Percentiles rank a stretch among this genome's conserved stretches.
These are phyloP conservation scores for Vidua macroura DNA, from an alignment of 2,113 vertebrate species.

Conservation along the genomic window DNA sequence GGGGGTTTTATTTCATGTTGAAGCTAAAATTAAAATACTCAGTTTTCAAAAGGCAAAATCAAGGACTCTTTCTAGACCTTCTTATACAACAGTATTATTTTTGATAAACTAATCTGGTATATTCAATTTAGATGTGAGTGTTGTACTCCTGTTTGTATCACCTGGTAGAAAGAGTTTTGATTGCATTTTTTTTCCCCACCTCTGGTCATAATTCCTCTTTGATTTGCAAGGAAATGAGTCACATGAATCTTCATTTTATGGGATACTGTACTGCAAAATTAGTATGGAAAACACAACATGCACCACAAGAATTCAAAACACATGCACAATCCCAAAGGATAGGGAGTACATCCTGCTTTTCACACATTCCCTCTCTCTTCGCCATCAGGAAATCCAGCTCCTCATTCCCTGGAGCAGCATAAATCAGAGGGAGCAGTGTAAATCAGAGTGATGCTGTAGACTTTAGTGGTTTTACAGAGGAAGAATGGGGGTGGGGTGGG, in stretches of 20 bases:
- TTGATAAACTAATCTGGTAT: background rate
- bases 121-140: background rate
- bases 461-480: accelerated
- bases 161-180: background rate
- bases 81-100: background rate
- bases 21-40: constrained; percentile 20
- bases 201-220: background rate
- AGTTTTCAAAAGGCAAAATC: background rate
- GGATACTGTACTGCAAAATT: background rate
- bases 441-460: background rate
- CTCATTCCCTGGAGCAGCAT: accelerated
- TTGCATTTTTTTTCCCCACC: background rate
- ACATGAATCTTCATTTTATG: background rate
- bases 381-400: background rate
- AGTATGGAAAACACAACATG: background rate
- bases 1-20: background rate
- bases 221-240: background rate
- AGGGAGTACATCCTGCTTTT: background rate
- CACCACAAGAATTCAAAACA: background rate
- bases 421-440: background rate
- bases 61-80: background rate
- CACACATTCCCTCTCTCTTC: background rate
- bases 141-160: background rate
- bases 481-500: background rate
- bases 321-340: accelerated